phyloP scores from a whole-genome alignment of 2,113 vertebrate species.

The Odobenus rosmarus region DNA sequence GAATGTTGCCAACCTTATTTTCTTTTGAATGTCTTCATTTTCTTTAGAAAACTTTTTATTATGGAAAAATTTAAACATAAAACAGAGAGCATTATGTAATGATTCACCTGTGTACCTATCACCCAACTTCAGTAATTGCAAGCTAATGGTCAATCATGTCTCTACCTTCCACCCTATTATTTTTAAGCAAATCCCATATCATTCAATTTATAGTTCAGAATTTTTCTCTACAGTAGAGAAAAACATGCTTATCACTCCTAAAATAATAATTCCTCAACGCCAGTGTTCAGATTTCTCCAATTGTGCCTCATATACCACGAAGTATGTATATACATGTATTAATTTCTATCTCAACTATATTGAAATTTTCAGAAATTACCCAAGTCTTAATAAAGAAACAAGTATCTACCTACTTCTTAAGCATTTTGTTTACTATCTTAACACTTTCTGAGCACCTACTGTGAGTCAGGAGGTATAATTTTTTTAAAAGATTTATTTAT shows the following conservation, averaged over 20 bases:
- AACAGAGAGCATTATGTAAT: background rate
- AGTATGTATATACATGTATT: background rate
- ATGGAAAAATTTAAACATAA: slow-evolving; percentile 40
- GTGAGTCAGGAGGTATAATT: background rate
- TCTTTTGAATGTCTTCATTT: slow-evolving; percentile 26
- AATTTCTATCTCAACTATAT: background rate
- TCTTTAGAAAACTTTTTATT: background rate
- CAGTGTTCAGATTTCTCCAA: background rate
- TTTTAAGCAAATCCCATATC: slow-evolving; percentile 1
- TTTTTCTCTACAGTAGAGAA: slow-evolving; percentile 45
- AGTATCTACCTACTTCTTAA: background rate
- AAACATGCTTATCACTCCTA: background rate
- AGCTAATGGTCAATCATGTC: background rate
- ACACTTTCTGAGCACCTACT: slow-evolving; percentile 29
- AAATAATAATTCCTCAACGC: slow-evolving; percentile 46
- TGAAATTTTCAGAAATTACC: slow-evolving; percentile 19
- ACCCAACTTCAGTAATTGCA: background rate
- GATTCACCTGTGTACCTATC: background rate
- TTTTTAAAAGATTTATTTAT: background rate
- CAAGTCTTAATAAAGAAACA: slow-evolving; percentile 32
- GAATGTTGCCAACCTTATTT: slow-evolving; percentile 13
- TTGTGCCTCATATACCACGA: background rate
- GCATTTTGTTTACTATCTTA: slow-evolving; percentile 23
- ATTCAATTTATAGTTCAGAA: background rate
- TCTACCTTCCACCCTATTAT: background rate